Conservation (phyloP, 2,797 vertebrate species). For the Acomys russatus region DNA sequence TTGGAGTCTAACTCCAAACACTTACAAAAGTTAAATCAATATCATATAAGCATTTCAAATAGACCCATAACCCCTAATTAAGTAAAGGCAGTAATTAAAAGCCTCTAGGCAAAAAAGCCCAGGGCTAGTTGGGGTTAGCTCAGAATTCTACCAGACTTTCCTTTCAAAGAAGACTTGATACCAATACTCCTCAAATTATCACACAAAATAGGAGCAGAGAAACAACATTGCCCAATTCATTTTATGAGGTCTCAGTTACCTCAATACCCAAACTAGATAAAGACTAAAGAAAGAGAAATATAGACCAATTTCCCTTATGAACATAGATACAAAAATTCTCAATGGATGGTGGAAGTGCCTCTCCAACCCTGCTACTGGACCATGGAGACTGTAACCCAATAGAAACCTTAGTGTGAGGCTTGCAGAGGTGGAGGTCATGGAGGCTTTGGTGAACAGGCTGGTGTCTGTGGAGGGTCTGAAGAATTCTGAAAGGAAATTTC, state of each 20-base stretch:
- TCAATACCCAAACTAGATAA: not conserved
- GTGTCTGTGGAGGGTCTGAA: slow-evolving; percentile 67
- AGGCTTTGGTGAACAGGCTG: too few relatives aligned
- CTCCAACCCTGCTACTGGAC: too few relatives aligned
- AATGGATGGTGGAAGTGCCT: not conserved
- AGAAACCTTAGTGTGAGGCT: too few relatives aligned
- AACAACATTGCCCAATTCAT: not conserved
- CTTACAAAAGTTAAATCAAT: not conserved
- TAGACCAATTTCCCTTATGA: not conserved
- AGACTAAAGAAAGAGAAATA: not conserved
- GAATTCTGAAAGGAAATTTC: slow-evolving; percentile 96
- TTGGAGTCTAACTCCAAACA: not conserved
- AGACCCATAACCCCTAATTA: not conserved
- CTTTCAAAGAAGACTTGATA: not conserved
- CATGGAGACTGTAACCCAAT: too few relatives aligned
- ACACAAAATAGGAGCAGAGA: not conserved
- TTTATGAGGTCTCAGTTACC: not conserved
- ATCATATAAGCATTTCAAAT: not conserved
- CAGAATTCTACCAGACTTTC: not conserved
- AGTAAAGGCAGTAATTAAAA: not conserved
- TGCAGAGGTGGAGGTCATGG: too few relatives aligned
- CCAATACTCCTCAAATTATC: not conserved
- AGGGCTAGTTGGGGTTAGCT: not conserved
- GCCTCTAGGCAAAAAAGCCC: not conserved
- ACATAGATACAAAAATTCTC: not conserved